These are phyloP conservation scores for Myiopsitta monachus DNA, from an alignment of 2,113 vertebrate genomes.

Conservation along the genomic window DNA sequence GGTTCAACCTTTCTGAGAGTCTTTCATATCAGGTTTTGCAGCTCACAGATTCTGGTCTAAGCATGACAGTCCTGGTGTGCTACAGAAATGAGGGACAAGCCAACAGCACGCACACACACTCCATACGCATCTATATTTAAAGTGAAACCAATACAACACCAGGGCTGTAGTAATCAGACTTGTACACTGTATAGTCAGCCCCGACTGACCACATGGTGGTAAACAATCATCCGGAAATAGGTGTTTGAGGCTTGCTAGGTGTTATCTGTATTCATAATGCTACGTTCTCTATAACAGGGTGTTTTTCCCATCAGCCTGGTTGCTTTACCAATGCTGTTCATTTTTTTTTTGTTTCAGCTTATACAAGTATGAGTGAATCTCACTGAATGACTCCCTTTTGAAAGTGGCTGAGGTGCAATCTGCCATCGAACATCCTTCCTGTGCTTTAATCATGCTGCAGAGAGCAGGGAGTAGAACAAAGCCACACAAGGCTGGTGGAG, in stretches of 20 bases:
- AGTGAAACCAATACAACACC: not conserved
- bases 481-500: not conserved
- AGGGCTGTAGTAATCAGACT: not conserved
- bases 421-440: slow-evolving; percentile 32
- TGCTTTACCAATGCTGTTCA: not conserved
- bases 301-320: slow-evolving; percentile 33
- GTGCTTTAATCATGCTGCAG: slow-evolving; percentile 2
- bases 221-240: slow-evolving; percentile 35
- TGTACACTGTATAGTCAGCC: not conserved
- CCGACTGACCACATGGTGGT: not conserved
- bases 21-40: not conserved
- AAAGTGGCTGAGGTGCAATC: slow-evolving; percentile 1
- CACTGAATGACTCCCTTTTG: slow-evolving; percentile 49
- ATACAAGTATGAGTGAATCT: slow-evolving; percentile 51
- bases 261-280: not conserved
- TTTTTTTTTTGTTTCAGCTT: not conserved
- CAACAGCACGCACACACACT: not conserved
- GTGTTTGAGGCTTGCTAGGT: not conserved
- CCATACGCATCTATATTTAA: rapidly evolving
- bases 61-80: not conserved
- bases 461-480: not conserved
- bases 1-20: not conserved
- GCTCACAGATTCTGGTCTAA: not conserved
- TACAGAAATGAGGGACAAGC: not conserved
- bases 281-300: not conserved